Base-by-base conservation (phyloP, 2,888 invertebrate genomes). In the Oscheius onirici region DNA sequence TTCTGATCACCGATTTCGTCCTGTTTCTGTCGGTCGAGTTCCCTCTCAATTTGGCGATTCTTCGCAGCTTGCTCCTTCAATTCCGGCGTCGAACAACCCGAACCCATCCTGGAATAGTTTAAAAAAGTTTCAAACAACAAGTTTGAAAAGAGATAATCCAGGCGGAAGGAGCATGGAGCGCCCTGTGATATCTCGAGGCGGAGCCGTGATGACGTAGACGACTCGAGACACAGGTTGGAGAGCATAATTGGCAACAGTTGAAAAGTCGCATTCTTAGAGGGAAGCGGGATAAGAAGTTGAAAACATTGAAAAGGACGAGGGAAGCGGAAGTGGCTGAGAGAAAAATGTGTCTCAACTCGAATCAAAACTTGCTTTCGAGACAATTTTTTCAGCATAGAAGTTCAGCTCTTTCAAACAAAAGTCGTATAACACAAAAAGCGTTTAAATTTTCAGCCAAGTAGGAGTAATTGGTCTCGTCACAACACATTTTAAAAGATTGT, bases 1-100 rank as follows among this genome's bases (percentile, higher is more conserved):
- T 75, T 79, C 60, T 77, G 76, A 54, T 79, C 75, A 11, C 79
- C 76, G 26, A 74, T 63, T 41, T 72, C 76, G 49, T 52, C 66
- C 13, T 73, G 71, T 22, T 74, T 73, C 24, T 77, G 75, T 34
- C 52, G 66, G 28, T 71, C 24, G 13, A 67, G 44, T 41, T 71
- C 63, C 20, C 28, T 51, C 20, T 72, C 72, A n/a, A 66, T 66
- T 43, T 49, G 44, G n/a, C 65, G 43, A 40, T 28, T 58, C 57
- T 49, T 44, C 20, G n/a, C 44, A 17, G 57, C 61, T 52, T 77
- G 74, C 28, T 77, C 70, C 54, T 73, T 74, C 40, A 28, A 34
- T 20, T 79, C 75, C 22, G 63, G 71, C 49, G 75, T 67, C 28
- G 75, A 69, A 44, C 77, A 77, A 40, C 66, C 61, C 40, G 74